phyloP scores from a whole-genome alignment of 2,888 invertebrate genomes.

The Caenorhabditis uteleia region DNA sequence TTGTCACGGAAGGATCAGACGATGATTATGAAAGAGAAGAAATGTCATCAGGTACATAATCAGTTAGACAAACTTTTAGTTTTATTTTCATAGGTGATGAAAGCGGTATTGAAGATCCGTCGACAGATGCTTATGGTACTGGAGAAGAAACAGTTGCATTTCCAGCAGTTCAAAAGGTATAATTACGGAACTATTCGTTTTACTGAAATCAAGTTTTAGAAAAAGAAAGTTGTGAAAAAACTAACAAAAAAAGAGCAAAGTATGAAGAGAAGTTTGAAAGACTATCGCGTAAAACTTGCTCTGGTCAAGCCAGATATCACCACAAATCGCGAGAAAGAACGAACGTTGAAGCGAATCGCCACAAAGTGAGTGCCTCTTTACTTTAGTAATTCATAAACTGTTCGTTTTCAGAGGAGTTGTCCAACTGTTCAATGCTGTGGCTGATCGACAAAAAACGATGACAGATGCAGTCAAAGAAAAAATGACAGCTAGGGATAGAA shows the following conservation, averaged over 20 bases:
- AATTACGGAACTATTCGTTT: neutral
- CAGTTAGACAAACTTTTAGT: too few species aligned
- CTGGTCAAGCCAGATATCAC: conserved; percentile 59
- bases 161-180: conserved; percentile 16
- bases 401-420: conserved; percentile 59
- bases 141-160: conserved; percentile 26
- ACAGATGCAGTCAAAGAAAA: conserved; percentile 38
- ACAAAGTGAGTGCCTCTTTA: conserved; percentile 49
- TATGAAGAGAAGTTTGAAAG: conserved; percentile 34
- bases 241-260: conserved; percentile 36
- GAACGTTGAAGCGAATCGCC: conserved; percentile 55
- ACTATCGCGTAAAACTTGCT: conserved; percentile 23
- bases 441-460: conserved; percentile 60
- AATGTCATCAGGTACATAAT: conserved; percentile 14
- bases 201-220: conserved; percentile 2
- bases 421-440: conserved; percentile 66
- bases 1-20: conserved; percentile 35
- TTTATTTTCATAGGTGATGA: conserved; percentile 7
- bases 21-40: conserved; percentile 30
- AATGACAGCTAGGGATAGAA: conserved; percentile 24
- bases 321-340: conserved; percentile 58
- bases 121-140: neutral
- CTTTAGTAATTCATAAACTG: neutral
- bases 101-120: conserved; percentile 20
- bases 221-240: conserved; percentile 29